Conservation (phyloP, 2,113 vertebrate genomes). For the Arizona elegans region DNA sequence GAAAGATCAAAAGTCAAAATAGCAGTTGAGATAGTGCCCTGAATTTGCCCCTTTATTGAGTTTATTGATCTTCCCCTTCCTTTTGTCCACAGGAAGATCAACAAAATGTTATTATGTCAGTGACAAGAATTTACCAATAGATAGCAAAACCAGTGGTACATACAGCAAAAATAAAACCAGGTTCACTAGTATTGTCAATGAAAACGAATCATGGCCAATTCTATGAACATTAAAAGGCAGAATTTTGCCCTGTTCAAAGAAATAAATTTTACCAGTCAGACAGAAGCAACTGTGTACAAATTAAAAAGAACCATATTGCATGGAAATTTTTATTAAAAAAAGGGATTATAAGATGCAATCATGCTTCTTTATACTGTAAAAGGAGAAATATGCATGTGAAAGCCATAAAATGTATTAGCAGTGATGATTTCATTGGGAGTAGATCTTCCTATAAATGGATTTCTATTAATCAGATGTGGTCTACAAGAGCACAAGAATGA, state of each 20-base stretch:
- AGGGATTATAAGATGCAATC: not conserved
- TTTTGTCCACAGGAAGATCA: not conserved
- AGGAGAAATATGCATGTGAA: not conserved
- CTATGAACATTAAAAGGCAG: not conserved
- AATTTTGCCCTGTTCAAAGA: not conserved
- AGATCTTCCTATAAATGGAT: not conserved
- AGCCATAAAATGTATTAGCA: not conserved
- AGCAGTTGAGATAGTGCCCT: not conserved
- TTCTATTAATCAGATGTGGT: not conserved
- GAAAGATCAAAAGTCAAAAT: not conserved
- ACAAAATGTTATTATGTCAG: not conserved
- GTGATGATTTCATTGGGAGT: not conserved
- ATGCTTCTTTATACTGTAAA: not conserved
- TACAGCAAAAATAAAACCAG: not conserved
- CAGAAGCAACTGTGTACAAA: not conserved
- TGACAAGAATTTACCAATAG: not conserved
- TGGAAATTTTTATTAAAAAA: not conserved
- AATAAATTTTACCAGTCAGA: not conserved
- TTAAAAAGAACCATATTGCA: not conserved
- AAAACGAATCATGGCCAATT: not conserved
- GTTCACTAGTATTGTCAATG: not conserved
- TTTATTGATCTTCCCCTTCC: not conserved
- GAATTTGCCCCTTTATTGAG: not conserved
- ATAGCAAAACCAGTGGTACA: not conserved
- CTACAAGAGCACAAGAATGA: not conserved